A percentile compares a stretch with the other conserved stretches of the same genome.
These are phyloP conservation scores for Nomada hirtipes DNA, from an alignment of 2,888 invertebrate genomes.

Conservation along the genomic window DNA sequence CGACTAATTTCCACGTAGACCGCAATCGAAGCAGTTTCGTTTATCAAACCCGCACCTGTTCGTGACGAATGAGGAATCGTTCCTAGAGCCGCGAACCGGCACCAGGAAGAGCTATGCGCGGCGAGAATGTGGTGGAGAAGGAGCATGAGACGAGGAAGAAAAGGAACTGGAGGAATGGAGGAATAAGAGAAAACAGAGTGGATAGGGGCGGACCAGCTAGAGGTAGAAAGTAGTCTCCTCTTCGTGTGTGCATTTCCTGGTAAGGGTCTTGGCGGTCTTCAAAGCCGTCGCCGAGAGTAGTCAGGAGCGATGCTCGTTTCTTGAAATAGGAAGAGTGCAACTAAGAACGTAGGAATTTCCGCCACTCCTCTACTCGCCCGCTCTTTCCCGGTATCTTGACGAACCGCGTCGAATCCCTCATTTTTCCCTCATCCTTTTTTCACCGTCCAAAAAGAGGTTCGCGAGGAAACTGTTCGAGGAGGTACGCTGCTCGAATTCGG, in stretches of 20 bases:
- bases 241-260: constrained; percentile 66
- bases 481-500: neutral
- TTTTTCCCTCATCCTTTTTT: neutral
- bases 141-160: constrained; percentile 8
- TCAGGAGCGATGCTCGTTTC: constrained; percentile 54
- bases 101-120: constrained; percentile 38
- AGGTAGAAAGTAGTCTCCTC: constrained; percentile 20
- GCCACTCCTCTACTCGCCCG: constrained; percentile 26
- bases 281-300: constrained; percentile 57
- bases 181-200: constrained; percentile 43
- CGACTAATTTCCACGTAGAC: constrained; percentile 58
- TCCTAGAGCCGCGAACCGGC: constrained; percentile 41
- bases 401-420: constrained; percentile 9
- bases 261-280: constrained; percentile 69
- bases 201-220: constrained; percentile 41
- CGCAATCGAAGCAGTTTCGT: constrained; percentile 56
- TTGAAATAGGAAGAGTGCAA: constrained; percentile 56
- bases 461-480: neutral
- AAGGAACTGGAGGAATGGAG: constrained; percentile 22
- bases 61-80: constrained; percentile 67
- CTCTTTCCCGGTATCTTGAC: constrained; percentile 14
- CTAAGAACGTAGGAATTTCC: constrained; percentile 43
- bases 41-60: constrained; percentile 66
- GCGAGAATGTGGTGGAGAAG: constrained; percentile 22
- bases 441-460: neutral